Evolutionary conservation across 2,888 invertebrate genomes (phyloP).

Genomic region (Eurytoma adleriae): DNA sequence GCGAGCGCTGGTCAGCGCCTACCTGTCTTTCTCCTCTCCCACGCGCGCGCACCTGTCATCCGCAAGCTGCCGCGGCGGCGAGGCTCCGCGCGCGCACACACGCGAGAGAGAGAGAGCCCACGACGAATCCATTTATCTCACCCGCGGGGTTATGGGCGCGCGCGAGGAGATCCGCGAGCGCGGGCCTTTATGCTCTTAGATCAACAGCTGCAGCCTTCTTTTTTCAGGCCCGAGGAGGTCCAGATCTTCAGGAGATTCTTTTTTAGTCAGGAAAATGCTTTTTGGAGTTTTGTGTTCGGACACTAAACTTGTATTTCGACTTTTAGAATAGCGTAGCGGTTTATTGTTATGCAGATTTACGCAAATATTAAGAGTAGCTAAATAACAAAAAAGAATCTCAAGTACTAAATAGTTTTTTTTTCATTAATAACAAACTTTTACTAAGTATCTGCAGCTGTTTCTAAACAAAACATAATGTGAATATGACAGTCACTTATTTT

Average conservation of each 20-base stretch:
- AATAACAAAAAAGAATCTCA: too few relatives aligned
- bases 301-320: too few relatives aligned
- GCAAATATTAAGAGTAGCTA: too few relatives aligned
- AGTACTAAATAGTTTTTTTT: too few relatives aligned
- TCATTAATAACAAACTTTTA: too few relatives aligned
- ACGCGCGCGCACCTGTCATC: slow-evolving; percentile 72
- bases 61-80: slow-evolving; percentile 51
- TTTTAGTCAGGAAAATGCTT: not conserved
- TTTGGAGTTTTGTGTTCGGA: too few relatives aligned
- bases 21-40: slow-evolving; percentile 67
- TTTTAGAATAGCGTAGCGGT: too few relatives aligned
- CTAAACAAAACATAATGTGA: too few relatives aligned
- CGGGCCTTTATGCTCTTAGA: not conserved
- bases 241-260: not conserved
- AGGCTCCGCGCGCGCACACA: too few relatives aligned
- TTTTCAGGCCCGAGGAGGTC: not conserved
- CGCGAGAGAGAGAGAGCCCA: slow-evolving; percentile 45
- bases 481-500: too few relatives aligned
- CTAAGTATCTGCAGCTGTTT: too few relatives aligned
- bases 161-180: not conserved
- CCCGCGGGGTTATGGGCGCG: slow-evolving; percentile 37
- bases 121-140: slow-evolving; percentile 70
- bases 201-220: not conserved
- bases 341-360: too few relatives aligned
- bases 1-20: slow-evolving; percentile 43